Base-by-base conservation (phyloP, 2,797 vertebrate species). In the Monodelphis domestica region DNA sequence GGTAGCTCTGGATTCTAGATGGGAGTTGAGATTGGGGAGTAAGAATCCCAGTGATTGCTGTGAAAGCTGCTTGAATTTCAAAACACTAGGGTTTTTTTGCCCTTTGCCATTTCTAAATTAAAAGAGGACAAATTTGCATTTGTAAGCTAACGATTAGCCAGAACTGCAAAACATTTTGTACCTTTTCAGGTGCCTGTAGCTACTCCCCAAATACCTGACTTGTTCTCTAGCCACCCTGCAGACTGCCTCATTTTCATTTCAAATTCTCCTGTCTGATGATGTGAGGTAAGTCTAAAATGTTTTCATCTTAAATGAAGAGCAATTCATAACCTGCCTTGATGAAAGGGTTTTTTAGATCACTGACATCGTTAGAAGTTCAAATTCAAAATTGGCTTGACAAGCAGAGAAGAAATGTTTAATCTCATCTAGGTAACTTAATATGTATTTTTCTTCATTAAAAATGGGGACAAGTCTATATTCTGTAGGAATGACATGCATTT, bases 161-260 rank as follows among this genome's bases (percentile, higher is more conserved):
- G 59, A 14, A 54, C 29, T 55, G 0, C 96, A 89, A 96, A 90
- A 91, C 50, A 9, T 87, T 87, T 7, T 92, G 56, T 91, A 5
- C 87, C 52, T 92, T 93, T 95, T 14, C 94, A 96, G 97, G 93
- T 96, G 87, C 88, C 93, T 53, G 89, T 33, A 14, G 38, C 9
- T 91, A 84, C n/a, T 87, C 28, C 53, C 53, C 28, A 56, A 56
- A 93, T 26, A 90, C 56, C 56, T 45, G 45, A 6, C 45, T 54
- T 93, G 94, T 93, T 94, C 90, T 91, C 93, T 0, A 0, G n/a
- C 63, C 5, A 57, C 55, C 54, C 70, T 91, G 38, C 11, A 51
- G 51, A 59, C 94, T 88, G 88, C 94, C 94, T 97, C 95, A 9
- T 21, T 0, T 89, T 92, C 33, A 17, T 90, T n/a, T 87, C 84